A percentile compares a stretch with the other conserved stretches of the same genome.
phyloP scores from a whole-genome alignment of 2,797 vertebrate genomes.

The Setipinna tenuifilis region DNA sequence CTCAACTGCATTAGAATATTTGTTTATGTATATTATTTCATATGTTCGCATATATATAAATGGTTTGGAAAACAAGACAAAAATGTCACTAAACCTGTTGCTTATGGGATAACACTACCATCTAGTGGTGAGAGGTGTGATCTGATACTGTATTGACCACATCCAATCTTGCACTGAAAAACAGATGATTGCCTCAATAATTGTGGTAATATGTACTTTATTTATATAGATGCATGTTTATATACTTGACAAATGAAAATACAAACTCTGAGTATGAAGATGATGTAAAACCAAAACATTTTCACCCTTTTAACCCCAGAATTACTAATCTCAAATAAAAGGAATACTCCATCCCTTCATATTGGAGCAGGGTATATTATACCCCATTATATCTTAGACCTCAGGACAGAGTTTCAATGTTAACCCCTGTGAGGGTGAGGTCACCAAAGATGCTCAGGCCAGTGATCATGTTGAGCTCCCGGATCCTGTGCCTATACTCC shows the following conservation, averaged over 20 bases:
- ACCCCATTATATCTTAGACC: neutral
- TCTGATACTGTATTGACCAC: neutral
- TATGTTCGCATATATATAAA: neutral
- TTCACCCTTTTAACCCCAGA: neutral
- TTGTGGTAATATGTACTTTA: neutral
- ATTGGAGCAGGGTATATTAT: neutral
- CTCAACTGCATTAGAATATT: neutral
- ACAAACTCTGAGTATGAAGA: neutral
- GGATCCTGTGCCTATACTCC: constrained; percentile 76
- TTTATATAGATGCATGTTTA: neutral
- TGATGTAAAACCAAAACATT: neutral
- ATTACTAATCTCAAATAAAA: neutral
- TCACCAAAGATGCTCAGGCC: constrained; percentile 67
- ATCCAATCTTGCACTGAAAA: neutral
- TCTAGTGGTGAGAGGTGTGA: neutral
- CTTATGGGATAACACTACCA: neutral
- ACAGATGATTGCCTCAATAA: neutral
- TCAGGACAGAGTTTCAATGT: constrained; percentile 50
- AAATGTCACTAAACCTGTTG: neutral
- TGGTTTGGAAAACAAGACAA: neutral
- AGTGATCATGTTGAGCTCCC: constrained; percentile 67
- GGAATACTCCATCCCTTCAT: neutral
- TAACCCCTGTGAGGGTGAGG: constrained; percentile 65
- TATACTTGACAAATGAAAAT: neutral
- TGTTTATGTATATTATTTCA: neutral